Base-by-base conservation (phyloP, 2,888 invertebrate species). In the Autographa pulchrina region DNA sequence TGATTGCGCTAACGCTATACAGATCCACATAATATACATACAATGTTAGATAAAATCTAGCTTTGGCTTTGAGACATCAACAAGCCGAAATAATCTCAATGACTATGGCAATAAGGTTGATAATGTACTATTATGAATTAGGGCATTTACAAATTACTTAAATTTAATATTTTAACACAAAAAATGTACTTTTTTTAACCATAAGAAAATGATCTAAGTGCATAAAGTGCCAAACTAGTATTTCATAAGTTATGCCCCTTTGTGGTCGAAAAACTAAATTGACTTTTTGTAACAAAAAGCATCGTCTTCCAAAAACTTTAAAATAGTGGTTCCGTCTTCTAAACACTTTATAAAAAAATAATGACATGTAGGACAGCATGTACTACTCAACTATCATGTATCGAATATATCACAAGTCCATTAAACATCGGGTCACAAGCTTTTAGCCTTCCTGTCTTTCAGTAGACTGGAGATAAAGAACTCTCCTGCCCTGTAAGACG, bases 401-500 rank as follows among this genome's bases (percentile, higher is more conserved):
- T 13, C 20, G 43, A 31, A 54, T 13, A n/a, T 43, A 65, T 59
- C 59, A 59, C 58, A 59, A 61, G 20, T 32, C 8, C n/a, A 25
- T n/a, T 72, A 59, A 0, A 35, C 14, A 14, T 81, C 68, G 20
- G 72, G 87, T 94, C 92, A 95, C 74, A 87, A 86, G 48, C 88
- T 92, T 60, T 93, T 94, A 0, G 91, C 93, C 83, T 94, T 96
- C 63, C 97, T 93, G 79, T 96, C 96, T 71, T 97, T 97, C 65
- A 99, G 91, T 80, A 99, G 97, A 88, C 98, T 98, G 2, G 97
- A 96, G 25, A 99, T 97, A 89, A 98, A 98, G 92, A 98, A 98
- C 96, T 99, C 99, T 4, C 99, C 99, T n/a, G 99, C 99, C 91
- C 99, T 98, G 88, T 99, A 99, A 0, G 99, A 99, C 68, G 99